phyloP scores from a whole-genome alignment of 2,888 invertebrate species.

The Acleris literana region DNA sequence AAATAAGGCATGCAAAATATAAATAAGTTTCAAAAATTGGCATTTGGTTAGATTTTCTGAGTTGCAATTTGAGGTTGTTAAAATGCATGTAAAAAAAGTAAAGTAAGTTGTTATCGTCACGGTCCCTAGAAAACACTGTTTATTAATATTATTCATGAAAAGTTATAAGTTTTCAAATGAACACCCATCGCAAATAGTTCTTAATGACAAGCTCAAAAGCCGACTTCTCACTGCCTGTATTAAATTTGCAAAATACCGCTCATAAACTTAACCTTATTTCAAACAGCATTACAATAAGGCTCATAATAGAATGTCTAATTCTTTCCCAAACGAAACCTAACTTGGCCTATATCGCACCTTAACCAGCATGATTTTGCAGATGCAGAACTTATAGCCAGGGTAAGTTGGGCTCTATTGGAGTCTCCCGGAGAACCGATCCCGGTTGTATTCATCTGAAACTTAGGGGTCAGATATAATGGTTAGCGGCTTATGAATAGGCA shows the following conservation, averaged over 20 bases:
- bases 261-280: not conserved
- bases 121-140: constrained; percentile 34
- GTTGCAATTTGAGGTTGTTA: not conserved
- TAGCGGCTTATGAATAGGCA: constrained; percentile 63
- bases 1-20: no score
- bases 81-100: no score
- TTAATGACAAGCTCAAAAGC: constrained; percentile 60
- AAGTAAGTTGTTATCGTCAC: no score
- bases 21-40: no score
- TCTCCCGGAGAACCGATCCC: constrained; percentile 13
- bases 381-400: constrained; percentile 8
- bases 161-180: constrained; percentile 53
- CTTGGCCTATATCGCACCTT: constrained; percentile 36
- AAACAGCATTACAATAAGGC: constrained; percentile 24
- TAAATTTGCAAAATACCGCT: constrained; percentile 40
- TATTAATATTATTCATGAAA: constrained; percentile 58
- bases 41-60: no score
- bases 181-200: constrained; percentile 59
- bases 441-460: constrained; percentile 3
- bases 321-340: constrained; percentile 44
- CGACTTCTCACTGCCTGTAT: constrained; percentile 56
- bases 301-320: constrained; percentile 33
- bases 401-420: constrained; percentile 29
- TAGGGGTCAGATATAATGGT: constrained; percentile 37
- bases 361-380: constrained; percentile 37